These are phyloP conservation scores for Onchidella celtica DNA, from an alignment of 2,888 invertebrate genomes.

Conservation along the genomic window DNA sequence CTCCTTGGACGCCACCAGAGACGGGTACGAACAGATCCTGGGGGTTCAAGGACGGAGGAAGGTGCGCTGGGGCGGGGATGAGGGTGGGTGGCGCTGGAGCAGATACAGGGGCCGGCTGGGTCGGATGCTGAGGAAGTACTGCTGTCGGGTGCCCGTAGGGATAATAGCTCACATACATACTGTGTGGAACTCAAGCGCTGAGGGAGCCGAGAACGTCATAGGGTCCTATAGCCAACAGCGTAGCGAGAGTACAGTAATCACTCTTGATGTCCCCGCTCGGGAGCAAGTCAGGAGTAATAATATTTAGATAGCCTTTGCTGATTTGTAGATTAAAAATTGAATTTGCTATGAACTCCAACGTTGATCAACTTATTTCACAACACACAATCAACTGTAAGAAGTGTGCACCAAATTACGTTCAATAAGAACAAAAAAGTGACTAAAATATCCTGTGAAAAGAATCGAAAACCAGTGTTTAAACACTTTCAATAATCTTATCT, in stretches of 20 bases:
- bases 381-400: too few relatives aligned
- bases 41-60: constrained; percentile 27
- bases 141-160: constrained; percentile 37
- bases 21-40: constrained; percentile 26
- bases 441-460: too few relatives aligned
- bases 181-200: background rate
- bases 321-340: too few relatives aligned
- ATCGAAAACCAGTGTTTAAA: too few relatives aligned
- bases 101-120: background rate
- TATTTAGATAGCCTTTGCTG: too few relatives aligned
- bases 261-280: too few relatives aligned
- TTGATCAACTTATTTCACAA: too few relatives aligned
- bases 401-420: too few relatives aligned
- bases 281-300: too few relatives aligned
- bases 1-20: background rate
- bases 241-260: background rate
- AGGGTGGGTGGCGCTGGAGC: constrained; percentile 4
- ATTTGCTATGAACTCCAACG: too few relatives aligned
- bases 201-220: constrained; percentile 12
- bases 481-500: too few relatives aligned
- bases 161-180: constrained; percentile 39
- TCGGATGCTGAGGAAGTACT: constrained; percentile 4
- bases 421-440: too few relatives aligned
- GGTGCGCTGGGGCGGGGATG: constrained; percentile 28
- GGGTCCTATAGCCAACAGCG: background rate